These are phyloP conservation scores for Anagrus nilaparvatae DNA, from an alignment of 1,140 invertebrate species.

Conservation along the genomic window DNA sequence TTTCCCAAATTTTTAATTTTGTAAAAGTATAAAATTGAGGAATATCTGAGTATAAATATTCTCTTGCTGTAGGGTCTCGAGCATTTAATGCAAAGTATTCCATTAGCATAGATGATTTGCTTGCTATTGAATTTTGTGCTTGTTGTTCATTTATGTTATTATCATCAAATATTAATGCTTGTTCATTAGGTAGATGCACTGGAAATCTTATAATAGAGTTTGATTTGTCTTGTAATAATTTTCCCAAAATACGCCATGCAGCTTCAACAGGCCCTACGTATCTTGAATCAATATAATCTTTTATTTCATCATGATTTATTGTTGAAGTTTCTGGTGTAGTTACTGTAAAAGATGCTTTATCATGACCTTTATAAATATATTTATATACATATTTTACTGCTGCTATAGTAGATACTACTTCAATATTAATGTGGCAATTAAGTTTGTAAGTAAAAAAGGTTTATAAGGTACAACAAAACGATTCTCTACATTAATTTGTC, in stretches of 20 bases:
- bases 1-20: too few species aligned
- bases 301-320: constrained; percentile 7
- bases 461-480: constrained; percentile 21
- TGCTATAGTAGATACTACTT: not conserved
- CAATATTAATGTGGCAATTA: constrained; percentile 3
- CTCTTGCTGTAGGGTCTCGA: too few species aligned
- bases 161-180: not conserved
- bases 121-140: too few species aligned
- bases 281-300: not conserved
- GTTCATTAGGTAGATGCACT: not conserved
- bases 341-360: too few species aligned
- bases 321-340: too few species aligned
- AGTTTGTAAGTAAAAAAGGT: too few species aligned
- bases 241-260: constrained; percentile 3
- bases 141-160: too few species aligned
- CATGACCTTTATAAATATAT: too few species aligned
- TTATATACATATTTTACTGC: not conserved
- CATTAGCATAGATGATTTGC: too few species aligned
- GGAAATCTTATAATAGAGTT: not conserved
- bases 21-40: too few species aligned
- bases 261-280: constrained; percentile 5
- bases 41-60: too few species aligned
- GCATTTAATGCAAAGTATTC: too few species aligned
- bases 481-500: constrained; percentile 17
- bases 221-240: not conserved